Conservation (phyloP, 2,888 invertebrate species). For the Eulithis prunata region DNA sequence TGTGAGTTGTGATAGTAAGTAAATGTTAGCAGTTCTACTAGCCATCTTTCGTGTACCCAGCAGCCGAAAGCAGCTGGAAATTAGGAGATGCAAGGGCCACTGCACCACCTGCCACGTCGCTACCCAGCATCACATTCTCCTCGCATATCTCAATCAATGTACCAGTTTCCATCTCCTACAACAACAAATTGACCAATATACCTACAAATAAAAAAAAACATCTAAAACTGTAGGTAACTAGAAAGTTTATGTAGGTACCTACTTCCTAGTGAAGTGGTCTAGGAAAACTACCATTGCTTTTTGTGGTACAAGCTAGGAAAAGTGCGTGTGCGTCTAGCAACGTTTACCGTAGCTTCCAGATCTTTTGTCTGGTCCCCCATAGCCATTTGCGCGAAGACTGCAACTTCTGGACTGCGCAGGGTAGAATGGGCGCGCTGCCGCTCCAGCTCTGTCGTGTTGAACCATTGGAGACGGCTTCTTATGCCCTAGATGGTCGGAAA, state of each 20-base stretch:
- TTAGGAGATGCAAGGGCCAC: conserved; percentile 55
- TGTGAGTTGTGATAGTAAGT: neutral
- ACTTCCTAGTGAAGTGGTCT: no score
- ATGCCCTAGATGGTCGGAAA: conserved; percentile 49
- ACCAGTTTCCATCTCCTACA: conserved; percentile 60
- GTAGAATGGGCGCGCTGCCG: conserved; percentile 63
- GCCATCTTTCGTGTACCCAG: conserved; percentile 65
- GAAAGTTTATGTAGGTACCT: neutral
- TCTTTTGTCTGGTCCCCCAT: conserved; percentile 49
- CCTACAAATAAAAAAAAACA: neutral
- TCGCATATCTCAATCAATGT: conserved; percentile 67
- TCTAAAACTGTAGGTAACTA: neutral
- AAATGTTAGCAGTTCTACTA: conserved; percentile 6
- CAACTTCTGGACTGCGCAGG: conserved; percentile 67
- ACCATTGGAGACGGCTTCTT: conserved; percentile 65
- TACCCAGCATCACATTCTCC: conserved; percentile 57
- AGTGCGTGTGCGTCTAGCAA: neutral
- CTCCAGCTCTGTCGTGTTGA: conserved; percentile 60
- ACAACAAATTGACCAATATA: neutral
- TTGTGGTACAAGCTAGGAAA: no score
- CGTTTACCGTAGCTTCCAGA: conserved; percentile 26
- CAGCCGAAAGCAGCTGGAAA: conserved; percentile 62
- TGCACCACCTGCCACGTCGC: conserved; percentile 61
- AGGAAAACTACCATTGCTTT: no score
- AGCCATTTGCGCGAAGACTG: conserved; percentile 58